Conservation (phyloP, 2,888 invertebrate species). For the Melanargia galathea region DNA sequence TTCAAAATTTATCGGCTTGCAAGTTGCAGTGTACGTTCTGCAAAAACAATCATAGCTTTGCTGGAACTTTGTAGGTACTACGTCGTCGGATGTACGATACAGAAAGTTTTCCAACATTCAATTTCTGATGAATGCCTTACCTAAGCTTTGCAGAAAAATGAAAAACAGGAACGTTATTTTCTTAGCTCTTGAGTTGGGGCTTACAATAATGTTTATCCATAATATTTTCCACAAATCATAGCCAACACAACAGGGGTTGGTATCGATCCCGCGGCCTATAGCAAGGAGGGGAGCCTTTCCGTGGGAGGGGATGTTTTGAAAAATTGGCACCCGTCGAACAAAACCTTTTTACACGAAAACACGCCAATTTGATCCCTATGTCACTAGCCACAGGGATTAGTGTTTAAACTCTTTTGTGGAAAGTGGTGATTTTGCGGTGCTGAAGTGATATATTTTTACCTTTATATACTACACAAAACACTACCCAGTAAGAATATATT, state of each 20-base stretch:
- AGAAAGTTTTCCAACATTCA: no score
- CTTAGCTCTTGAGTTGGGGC: neutral
- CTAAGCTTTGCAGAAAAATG: neutral
- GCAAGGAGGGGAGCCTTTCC: conserved; percentile 74
- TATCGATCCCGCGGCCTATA: conserved; percentile 77
- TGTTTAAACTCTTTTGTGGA: conserved; percentile 20
- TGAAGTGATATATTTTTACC: conserved; percentile 31
- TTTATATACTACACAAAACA: conserved; percentile 21
- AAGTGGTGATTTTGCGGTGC: conserved; percentile 28
- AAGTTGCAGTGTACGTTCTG: no score
- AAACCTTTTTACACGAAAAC: conserved; percentile 50
- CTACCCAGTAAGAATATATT: conserved; percentile 2
- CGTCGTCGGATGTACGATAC: no score
- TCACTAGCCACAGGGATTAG: conserved; percentile 31
- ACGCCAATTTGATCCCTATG: conserved; percentile 40
- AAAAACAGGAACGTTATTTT: neutral
- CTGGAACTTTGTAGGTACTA: no score
- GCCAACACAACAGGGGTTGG: conserved; percentile 67
- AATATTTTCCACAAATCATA: conserved; percentile 51
- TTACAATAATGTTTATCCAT: conserved; percentile 31
- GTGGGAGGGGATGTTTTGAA: conserved; percentile 74
- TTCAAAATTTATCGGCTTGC: no score
- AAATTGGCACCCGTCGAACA: conserved; percentile 75
- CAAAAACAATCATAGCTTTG: no score
- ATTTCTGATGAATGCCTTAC: no score